A percentile compares a stretch with the other conserved stretches of the same genome.
phyloP scores from a whole-genome alignment of 2,888 invertebrate species.

The Spodoptera picta region DNA sequence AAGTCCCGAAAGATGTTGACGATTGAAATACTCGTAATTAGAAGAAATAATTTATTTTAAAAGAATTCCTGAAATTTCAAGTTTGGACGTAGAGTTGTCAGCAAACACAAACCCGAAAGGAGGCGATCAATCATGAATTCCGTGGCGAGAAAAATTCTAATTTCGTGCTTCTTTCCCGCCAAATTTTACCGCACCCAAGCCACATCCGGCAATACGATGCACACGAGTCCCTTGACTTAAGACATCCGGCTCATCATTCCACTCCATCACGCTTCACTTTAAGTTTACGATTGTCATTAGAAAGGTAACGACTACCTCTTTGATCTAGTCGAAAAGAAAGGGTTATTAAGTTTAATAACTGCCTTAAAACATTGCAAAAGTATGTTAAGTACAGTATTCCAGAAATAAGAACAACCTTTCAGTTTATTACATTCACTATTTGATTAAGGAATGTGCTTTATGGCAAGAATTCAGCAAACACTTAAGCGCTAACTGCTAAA shows the following conservation, averaged over 20 bases:
- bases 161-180: constrained; percentile 71
- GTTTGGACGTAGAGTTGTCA: constrained; percentile 56
- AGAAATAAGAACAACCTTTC: too few species aligned
- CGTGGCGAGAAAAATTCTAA: constrained; percentile 70
- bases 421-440: constrained; percentile 9
- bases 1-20: constrained; percentile 36
- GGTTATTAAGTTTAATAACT: constrained; percentile 42
- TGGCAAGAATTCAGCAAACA: constrained; percentile 8
- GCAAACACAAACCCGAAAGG: constrained; percentile 52
- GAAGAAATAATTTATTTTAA: constrained; percentile 59
- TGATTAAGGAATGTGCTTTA: constrained; percentile 5
- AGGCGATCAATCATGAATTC: constrained; percentile 71
- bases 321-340: constrained; percentile 66
- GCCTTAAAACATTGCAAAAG: constrained; percentile 13
- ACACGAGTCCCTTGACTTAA: constrained; percentile 67
- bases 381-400: constrained; percentile 21
- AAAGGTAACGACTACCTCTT: constrained; percentile 61
- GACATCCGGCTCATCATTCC: constrained; percentile 74
- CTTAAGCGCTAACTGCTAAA: constrained; percentile 23
- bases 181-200: constrained; percentile 67
- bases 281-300: constrained; percentile 71
- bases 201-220: constrained; percentile 74
- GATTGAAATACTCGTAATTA: constrained; percentile 47
- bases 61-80: constrained; percentile 58
- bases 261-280: constrained; percentile 66